phyloP scores from a whole-genome alignment of 2,888 invertebrate genomes.

The Julus scandinavius region DNA sequence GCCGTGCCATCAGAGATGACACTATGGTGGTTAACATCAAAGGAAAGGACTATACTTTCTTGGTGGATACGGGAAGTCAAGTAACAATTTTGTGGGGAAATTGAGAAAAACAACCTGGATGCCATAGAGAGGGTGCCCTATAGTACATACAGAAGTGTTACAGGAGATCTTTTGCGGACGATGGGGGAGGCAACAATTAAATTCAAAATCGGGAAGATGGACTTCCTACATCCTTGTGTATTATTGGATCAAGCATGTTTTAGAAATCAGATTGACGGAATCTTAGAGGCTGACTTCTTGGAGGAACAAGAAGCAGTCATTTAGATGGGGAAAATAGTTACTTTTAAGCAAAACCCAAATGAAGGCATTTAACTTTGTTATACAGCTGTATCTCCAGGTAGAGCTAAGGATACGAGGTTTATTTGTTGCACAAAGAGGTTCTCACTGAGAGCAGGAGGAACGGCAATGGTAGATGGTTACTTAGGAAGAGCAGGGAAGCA shows the following conservation, averaged over 20 bases:
- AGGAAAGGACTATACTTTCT: too few species aligned
- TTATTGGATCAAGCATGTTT: neutral
- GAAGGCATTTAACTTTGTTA: neutral
- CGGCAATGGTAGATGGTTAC: too few species aligned
- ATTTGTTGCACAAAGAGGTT: too few species aligned
- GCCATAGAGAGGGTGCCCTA: too few species aligned
- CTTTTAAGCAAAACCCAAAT: neutral
- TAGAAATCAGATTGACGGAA: neutral
- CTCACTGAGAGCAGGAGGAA: too few species aligned
- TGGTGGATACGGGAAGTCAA: too few species aligned
- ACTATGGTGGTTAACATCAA: too few species aligned
- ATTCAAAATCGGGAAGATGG: neutral
- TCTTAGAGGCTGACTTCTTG: neutral
- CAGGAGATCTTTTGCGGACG: neutral
- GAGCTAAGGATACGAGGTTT: neutral
- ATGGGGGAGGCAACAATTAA: neutral
- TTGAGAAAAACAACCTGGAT: too few species aligned
- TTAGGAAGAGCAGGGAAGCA: too few species aligned
- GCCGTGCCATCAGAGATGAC: too few species aligned
- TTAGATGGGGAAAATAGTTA: neutral
- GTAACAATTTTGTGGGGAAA: too few species aligned
- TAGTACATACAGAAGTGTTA: neutral
- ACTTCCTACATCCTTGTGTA: neutral
- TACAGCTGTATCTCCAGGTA: neutral
- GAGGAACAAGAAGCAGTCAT: neutral